phyloP scores from a whole-genome alignment of 2,113 vertebrate species.

The Tenrec ecaudatus region DNA sequence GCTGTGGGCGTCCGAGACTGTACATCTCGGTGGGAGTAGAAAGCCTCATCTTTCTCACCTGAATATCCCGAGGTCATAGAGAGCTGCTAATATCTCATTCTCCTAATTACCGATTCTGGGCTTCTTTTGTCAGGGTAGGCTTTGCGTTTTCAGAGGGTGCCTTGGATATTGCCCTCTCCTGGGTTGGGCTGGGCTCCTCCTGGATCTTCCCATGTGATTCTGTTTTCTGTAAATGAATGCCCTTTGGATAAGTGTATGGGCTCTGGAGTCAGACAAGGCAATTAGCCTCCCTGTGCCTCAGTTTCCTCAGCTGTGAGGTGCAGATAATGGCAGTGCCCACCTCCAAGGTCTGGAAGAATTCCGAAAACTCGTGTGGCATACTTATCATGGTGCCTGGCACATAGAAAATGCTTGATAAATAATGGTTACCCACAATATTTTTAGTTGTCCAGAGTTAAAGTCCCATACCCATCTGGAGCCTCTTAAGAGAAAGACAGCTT shows the following conservation, averaged over 20 bases:
- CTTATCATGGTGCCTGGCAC: neutral
- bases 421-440: neutral
- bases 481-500: neutral
- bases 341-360: neutral
- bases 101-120: neutral
- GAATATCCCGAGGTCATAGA: neutral
- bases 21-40: too few species aligned
- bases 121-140: neutral
- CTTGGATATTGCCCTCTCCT: neutral
- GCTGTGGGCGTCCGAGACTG: too few species aligned
- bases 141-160: neutral
- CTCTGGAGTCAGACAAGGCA: neutral
- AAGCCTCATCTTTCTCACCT: too few species aligned
- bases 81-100: neutral
- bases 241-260: neutral
- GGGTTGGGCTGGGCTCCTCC: neutral
- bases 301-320: neutral
- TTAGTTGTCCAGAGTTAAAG: neutral
- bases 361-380: rapidly evolving
- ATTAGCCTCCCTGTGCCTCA: neutral
- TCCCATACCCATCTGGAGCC: neutral
- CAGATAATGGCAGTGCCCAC: neutral
- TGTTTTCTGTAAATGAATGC: neutral
- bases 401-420: neutral
- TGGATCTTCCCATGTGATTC: neutral